Evolutionary conservation across 2,113 vertebrate genomes (phyloP).

Genomic region (Mobula hypostoma): DNA sequence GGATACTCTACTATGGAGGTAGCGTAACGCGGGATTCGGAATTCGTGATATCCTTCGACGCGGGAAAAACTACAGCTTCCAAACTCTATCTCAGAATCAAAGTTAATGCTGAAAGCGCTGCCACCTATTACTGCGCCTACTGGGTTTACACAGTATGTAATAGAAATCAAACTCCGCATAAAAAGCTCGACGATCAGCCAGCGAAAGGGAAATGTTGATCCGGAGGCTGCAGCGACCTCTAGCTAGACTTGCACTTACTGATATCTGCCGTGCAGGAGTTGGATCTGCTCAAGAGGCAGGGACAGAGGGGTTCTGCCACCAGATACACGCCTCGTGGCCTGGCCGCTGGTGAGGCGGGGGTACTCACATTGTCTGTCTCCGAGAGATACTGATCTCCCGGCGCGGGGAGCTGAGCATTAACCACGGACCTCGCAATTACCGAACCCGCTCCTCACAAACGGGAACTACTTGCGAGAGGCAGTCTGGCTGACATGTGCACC

Average conservation of each 20-base stretch:
- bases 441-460: no score
- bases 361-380: no score
- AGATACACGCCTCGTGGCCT: no score
- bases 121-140: background rate
- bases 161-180: background rate
- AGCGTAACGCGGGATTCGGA: background rate
- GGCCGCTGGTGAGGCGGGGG: no score
- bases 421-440: no score
- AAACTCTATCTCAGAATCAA: background rate
- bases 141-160: background rate
- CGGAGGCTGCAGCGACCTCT: background rate
- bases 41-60: background rate
- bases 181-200: background rate
- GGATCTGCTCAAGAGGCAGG: no score
- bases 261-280: no score
- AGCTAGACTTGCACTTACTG: background rate
- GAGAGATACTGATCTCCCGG: no score
- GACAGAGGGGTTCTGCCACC: no score
- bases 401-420: no score
- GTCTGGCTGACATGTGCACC: no score
- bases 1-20: background rate
- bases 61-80: background rate
- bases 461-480: no score
- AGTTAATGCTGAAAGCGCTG: background rate
- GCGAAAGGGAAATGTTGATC: background rate